phyloP scores from a whole-genome alignment of 2,888 invertebrate genomes.

The Pristionchus japonicus region DNA sequence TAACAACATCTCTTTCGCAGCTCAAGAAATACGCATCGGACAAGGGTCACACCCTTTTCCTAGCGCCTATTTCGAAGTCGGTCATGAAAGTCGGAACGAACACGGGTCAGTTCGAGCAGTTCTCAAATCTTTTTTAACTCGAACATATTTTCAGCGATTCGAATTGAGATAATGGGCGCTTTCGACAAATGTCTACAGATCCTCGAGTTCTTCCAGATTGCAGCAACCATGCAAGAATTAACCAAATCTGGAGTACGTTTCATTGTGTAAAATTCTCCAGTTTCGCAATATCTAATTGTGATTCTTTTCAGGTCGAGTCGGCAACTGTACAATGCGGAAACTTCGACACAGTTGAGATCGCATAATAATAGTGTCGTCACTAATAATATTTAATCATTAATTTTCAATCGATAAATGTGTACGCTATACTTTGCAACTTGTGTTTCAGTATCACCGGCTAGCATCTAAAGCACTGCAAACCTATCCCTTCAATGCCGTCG shows the following conservation, averaged over 20 bases:
- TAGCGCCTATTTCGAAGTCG: background rate
- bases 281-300: background rate
- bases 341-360: background rate
- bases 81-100: background rate
- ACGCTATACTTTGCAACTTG: too few relatives aligned
- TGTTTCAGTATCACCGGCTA: too few relatives aligned
- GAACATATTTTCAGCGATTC: background rate
- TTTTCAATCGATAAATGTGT: too few relatives aligned
- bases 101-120: background rate
- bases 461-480: too few relatives aligned
- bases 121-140: background rate
- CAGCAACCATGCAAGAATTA: background rate
- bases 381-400: too few relatives aligned
- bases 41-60: background rate
- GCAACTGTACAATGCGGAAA: background rate
- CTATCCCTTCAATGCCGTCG: too few relatives aligned
- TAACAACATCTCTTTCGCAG: background rate
- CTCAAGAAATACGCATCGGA: background rate
- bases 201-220: background rate
- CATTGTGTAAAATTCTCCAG: too few relatives aligned
- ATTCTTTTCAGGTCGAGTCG: background rate
- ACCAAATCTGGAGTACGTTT: too few relatives aligned
- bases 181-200: background rate
- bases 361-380: too few relatives aligned
- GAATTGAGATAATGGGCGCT: background rate